Conservation (phyloP, 1,140 invertebrate species). For the Cydia strobilella region DNA sequence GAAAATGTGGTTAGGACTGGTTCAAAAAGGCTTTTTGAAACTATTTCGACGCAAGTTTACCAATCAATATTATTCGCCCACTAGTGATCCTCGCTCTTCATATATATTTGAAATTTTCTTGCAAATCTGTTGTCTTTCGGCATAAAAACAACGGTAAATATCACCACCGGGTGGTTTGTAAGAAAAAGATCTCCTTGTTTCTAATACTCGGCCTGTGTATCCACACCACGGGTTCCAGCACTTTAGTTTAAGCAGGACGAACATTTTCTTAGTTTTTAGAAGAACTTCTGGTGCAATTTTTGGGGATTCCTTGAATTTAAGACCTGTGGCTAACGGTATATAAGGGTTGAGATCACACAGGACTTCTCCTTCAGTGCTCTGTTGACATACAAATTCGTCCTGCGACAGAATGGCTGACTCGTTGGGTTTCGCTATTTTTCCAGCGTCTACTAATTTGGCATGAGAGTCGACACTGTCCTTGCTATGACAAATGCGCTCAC, state of each 20-base stretch:
- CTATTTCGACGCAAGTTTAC: neutral
- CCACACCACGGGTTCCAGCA: conserved; percentile 63
- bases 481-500: conserved; percentile 61
- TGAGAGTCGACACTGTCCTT: conserved; percentile 54
- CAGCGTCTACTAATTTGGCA: conserved; percentile 56
- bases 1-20: conserved; percentile 16
- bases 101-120: conserved; percentile 49
- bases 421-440: conserved; percentile 55
- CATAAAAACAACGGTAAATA: conserved; percentile 65
- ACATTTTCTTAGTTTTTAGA: conserved; percentile 48
- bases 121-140: conserved; percentile 66
- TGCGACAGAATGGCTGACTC: conserved; percentile 58
- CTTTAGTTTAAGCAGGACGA: conserved; percentile 48
- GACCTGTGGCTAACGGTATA: conserved; percentile 48
- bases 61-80: neutral
- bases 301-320: conserved; percentile 46
- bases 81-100: conserved; percentile 40
- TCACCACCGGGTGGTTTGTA: conserved; percentile 61
- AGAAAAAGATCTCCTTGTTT: conserved; percentile 34
- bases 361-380: conserved; percentile 46
- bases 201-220: conserved; percentile 45
- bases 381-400: conserved; percentile 69
- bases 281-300: conserved; percentile 50
- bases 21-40: conserved; percentile 4
- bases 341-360: conserved; percentile 60